phyloP scores from a whole-genome alignment of 2,888 invertebrate species.

The Acanthosepion esculentum region DNA sequence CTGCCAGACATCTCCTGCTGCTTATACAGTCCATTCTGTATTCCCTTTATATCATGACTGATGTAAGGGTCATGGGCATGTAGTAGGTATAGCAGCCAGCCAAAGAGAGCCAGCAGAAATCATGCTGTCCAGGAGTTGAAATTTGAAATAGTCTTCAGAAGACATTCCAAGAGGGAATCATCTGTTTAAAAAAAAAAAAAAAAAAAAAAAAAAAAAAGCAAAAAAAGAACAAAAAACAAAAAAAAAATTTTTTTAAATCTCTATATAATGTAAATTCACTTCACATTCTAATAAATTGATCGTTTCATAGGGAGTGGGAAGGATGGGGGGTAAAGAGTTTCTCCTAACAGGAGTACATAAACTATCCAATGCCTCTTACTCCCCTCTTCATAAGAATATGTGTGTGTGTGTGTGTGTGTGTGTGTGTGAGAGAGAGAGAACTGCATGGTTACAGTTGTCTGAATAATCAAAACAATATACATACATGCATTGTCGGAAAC shows the following conservation, averaged over 20 bases:
- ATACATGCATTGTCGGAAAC: no score
- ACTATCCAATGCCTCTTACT: not conserved
- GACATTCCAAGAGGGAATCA: conserved; percentile 35
- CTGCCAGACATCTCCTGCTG: not conserved
- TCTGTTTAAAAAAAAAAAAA: not conserved
- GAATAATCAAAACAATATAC: no score
- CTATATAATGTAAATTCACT: conserved; percentile 18
- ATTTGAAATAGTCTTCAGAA: conserved; percentile 5
- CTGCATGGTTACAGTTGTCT: no score
- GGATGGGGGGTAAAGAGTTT: no score
- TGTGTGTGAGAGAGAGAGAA: not conserved
- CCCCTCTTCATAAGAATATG: not conserved
- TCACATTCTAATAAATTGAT: not conserved
- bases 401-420: not conserved
- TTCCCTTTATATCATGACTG: not conserved
- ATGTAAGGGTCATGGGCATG: not conserved
- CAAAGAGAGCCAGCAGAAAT: not conserved
- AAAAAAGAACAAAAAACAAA: not conserved
- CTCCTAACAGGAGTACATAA: not conserved
- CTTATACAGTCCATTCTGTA: not conserved
- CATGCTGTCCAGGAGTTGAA: conserved; percentile 44
- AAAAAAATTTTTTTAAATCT: not conserved
- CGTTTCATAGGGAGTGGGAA: not conserved
- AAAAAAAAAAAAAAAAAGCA: not conserved
- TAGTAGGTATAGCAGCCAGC: not conserved